Conservation (phyloP, 2,113 vertebrate species). For the Narcine bancroftii region DNA sequence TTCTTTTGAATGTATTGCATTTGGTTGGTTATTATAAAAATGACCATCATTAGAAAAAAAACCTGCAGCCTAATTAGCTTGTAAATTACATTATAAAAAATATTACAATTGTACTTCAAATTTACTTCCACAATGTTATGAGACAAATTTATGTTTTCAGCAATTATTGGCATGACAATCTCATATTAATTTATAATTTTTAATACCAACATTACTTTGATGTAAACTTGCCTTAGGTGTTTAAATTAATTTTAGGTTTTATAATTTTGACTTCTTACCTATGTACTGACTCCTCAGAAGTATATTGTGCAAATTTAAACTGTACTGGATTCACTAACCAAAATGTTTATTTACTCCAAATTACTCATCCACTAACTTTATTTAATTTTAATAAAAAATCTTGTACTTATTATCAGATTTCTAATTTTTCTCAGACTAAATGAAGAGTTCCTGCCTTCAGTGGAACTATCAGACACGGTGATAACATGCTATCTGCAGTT, state of each 20-base stretch:
- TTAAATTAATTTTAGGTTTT: neutral
- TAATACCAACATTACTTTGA: neutral
- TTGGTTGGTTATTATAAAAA: neutral
- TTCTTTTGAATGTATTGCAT: neutral
- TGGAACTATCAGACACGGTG: neutral
- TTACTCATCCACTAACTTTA: conserved; percentile 1
- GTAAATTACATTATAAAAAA: neutral
- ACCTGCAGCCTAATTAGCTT: neutral
- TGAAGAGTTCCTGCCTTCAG: conserved; percentile 3
- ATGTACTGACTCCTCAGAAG: conserved; percentile 1
- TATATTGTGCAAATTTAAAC: conserved; percentile 3
- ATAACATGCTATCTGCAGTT: conserved; percentile 11
- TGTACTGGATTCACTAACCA: neutral
- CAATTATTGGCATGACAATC: neutral
- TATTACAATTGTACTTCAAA: neutral
- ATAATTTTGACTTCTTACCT: conserved; percentile 5
- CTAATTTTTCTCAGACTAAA: neutral
- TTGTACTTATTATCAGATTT: neutral
- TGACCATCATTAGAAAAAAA: neutral
- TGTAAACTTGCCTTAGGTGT: neutral
- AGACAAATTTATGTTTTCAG: neutral
- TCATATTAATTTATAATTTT: neutral
- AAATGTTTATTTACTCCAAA: neutral
- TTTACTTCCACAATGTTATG: neutral
- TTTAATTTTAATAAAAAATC: conserved; percentile 4